These are phyloP conservation scores for Arbacia lixula DNA, from an alignment of 53 echinoderm and acorn worm genomes.

Conservation along the genomic window DNA sequence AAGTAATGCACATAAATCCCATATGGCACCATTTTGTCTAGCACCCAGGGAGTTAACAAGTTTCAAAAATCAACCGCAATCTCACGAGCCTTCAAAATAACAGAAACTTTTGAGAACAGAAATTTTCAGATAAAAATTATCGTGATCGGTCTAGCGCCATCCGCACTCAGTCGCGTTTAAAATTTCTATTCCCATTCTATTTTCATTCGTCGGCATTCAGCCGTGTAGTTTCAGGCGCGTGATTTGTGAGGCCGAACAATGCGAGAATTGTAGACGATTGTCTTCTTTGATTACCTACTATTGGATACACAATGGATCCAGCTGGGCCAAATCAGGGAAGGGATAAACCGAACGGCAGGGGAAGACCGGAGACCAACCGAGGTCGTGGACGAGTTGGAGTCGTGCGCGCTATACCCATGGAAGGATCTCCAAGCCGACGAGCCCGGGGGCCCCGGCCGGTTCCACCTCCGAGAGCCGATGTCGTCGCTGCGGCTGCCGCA, in stretches of 20 bases:
- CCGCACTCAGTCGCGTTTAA: not conserved
- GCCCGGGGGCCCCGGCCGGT: slow-evolving; percentile 16
- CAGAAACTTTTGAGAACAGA: too few species aligned
- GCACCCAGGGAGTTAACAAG: too few species aligned
- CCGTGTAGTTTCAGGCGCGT: not conserved
- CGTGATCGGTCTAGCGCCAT: not conserved
- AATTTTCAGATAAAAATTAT: not conserved
- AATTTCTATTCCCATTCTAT: not conserved
- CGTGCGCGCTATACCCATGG: not conserved
- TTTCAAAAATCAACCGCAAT: too few species aligned
- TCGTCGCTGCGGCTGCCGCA: slow-evolving; percentile 18
- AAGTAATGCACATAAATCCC: too few species aligned
- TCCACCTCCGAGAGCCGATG: slow-evolving; percentile 17
- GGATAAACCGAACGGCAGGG: not conserved
- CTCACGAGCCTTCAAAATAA: too few species aligned
- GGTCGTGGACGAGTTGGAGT: not conserved
- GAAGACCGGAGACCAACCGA: not conserved
- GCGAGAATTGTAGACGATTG: not conserved
- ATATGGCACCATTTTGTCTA: too few species aligned
- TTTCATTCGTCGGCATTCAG: slow-evolving; percentile 13
- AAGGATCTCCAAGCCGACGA: slow-evolving; percentile 27
- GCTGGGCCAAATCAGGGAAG: not conserved
- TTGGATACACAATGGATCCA: slow-evolving; percentile 21
- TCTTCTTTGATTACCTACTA: not conserved
- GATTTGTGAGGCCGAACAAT: slow-evolving; percentile 1